Percentiles rank a stretch among this genome's conserved stretches.
Conservation (phyloP, 2,888 invertebrate species). For the Mythimna albipuncta region DNA sequence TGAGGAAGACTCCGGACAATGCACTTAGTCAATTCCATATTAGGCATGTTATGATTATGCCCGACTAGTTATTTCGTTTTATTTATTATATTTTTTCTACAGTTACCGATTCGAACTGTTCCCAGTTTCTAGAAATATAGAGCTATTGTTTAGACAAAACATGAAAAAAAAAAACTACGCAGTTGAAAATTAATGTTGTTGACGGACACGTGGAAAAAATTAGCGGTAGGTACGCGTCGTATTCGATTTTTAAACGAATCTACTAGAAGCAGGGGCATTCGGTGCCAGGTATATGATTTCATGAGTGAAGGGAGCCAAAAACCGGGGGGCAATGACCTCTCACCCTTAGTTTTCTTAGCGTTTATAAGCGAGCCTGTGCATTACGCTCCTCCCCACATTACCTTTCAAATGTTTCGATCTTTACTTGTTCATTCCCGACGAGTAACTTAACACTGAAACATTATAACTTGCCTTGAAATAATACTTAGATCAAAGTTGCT, state of each 20-base stretch:
- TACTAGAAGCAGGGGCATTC: conserved; percentile 60
- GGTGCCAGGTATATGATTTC: conserved; percentile 70
- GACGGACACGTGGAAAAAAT: conserved; percentile 19
- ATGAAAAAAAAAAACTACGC: too few relatives aligned
- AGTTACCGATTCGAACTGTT: not conserved
- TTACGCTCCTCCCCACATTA: conserved; percentile 69
- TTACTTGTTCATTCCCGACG: conserved; percentile 38
- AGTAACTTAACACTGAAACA: conserved; percentile 38
- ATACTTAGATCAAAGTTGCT: conserved; percentile 22
- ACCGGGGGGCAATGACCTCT: conserved; percentile 81
- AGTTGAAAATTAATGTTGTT: conserved; percentile 16
- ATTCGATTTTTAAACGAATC: conserved; percentile 58
- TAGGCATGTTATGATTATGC: not conserved
- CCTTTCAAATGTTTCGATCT: conserved; percentile 69
- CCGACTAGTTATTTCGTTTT: not conserved
- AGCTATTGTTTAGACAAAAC: not conserved
- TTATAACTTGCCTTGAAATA: conserved; percentile 20
- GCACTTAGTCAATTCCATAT: conserved; percentile 62
- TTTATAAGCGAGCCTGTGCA: conserved; percentile 70
- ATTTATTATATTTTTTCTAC: not conserved
- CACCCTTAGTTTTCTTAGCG: conserved; percentile 84
- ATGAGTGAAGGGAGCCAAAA: conserved; percentile 76
- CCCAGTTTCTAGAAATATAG: not conserved
- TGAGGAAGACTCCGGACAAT: conserved; percentile 77
- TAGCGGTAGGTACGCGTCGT: conserved; percentile 17